Evolutionary conservation across 2,888 invertebrate species (phyloP).

Genomic region (Campoplex capitator): DNA sequence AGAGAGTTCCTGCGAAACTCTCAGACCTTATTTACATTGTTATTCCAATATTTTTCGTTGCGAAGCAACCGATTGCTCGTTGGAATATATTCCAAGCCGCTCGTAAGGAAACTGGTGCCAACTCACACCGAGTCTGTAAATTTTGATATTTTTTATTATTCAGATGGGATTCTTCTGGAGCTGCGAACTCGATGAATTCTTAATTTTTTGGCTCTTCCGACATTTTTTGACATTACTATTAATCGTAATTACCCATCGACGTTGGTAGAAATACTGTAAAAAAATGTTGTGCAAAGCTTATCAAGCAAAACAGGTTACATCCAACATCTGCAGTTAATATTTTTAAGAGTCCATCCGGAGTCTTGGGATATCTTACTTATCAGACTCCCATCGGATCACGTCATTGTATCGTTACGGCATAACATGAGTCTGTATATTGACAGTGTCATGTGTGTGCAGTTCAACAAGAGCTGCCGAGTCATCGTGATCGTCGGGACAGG

Average conservation of each 20-base stretch:
- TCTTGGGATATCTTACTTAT: not conserved
- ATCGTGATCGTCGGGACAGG: slow-evolving; percentile 62
- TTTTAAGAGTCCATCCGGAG: not conserved
- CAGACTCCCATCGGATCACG: not conserved
- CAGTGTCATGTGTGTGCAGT: slow-evolving; percentile 19
- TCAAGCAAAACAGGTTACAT: not conserved
- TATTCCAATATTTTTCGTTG: slow-evolving; percentile 6
- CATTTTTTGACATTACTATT: not conserved
- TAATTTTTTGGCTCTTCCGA: not conserved
- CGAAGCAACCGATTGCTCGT: not conserved
- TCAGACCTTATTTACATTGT: not conserved
- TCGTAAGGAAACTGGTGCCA: not conserved
- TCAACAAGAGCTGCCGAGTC: slow-evolving; percentile 21
- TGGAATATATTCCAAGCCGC: not conserved
- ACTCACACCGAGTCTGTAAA: not conserved
- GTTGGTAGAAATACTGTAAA: not conserved
- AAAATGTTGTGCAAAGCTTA: not conserved
- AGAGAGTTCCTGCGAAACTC: not conserved
- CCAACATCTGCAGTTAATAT: not conserved
- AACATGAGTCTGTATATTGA: slow-evolving; percentile 2
- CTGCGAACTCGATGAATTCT: not conserved
- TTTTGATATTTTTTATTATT: not conserved
- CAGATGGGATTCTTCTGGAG: not conserved
- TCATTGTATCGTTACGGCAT: not conserved
- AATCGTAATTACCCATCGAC: not conserved